Evolutionary conservation across 2,797 vertebrate genomes (phyloP).

Genomic region (Anabacerthia variegaticeps): DNA sequence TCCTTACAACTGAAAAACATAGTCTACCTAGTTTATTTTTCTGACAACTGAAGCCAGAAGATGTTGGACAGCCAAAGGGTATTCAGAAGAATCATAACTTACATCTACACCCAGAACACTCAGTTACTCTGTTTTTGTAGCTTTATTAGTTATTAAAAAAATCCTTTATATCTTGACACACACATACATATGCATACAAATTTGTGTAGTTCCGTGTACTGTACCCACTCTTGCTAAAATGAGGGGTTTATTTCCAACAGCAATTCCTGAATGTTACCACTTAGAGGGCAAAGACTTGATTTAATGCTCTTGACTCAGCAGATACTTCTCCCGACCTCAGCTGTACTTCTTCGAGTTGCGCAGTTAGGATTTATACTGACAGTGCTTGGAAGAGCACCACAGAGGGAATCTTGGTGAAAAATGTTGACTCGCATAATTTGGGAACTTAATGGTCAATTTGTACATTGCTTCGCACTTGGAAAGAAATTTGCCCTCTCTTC

Average conservation of each 20-base stretch:
- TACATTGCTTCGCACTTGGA: neutral
- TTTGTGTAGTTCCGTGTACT: neutral
- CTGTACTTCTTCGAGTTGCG: neutral
- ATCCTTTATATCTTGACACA: rapidly evolving
- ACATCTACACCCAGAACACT: neutral
- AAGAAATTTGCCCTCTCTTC: neutral
- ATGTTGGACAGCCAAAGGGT: neutral
- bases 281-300: neutral
- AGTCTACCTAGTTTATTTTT: neutral
- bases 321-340: slow-evolving; percentile 7
- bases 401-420: neutral
- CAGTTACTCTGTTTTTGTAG: neutral
- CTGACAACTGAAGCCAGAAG: neutral
- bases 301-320: slow-evolving; percentile 37
- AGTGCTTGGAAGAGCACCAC: slow-evolving; percentile 10
- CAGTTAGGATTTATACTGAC: slow-evolving; percentile 1
- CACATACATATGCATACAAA: rapidly evolving
- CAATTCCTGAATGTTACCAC: neutral
- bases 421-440: neutral
- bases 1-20: neutral
- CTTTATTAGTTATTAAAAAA: neutral
- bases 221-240: neutral
- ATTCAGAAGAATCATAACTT: neutral
- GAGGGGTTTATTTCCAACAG: neutral
- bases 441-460: slow-evolving; percentile 11